These are phyloP conservation scores for Phylloscopus trochilus DNA, from an alignment of 2,113 vertebrate species.

Conservation along the genomic window DNA sequence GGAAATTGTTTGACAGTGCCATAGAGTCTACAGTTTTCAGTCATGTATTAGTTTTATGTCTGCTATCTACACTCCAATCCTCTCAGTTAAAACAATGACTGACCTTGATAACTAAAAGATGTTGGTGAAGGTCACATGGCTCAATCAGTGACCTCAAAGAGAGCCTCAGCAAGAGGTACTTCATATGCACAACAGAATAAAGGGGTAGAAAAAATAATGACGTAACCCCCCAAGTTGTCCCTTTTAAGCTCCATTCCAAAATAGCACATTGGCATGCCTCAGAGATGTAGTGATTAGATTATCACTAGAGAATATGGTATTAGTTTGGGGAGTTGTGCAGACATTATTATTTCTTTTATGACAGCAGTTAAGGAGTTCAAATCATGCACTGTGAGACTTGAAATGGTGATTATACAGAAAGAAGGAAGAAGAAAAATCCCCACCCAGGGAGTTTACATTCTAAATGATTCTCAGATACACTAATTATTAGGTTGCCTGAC, in stretches of 20 bases:
- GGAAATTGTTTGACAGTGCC: not conserved
- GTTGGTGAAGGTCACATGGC: not conserved
- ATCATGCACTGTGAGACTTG: not conserved
- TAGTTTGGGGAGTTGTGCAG: constrained; percentile 6
- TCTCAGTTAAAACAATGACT: not conserved
- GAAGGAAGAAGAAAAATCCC: constrained; percentile 22
- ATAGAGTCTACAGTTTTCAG: not conserved
- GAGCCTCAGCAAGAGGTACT: not conserved
- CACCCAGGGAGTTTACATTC: constrained; percentile 39
- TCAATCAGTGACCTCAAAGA: not conserved
- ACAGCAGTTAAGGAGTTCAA: constrained; percentile 8
- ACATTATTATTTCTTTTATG: constrained; percentile 20
- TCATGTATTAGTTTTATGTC: not conserved
- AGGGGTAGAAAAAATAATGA: not conserved
- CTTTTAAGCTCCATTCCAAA: not conserved
- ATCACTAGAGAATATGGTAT: constrained; percentile 21
- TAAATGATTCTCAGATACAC: constrained; percentile 33
- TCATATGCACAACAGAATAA: not conserved
- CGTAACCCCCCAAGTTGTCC: not conserved
- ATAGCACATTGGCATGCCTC: not conserved
- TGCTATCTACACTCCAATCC: not conserved
- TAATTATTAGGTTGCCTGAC: constrained; percentile 58
- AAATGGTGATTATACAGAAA: constrained; percentile 27
- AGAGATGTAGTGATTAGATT: constrained; percentile 5
- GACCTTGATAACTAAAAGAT: not conserved